phyloP scores from a whole-genome alignment of 2,113 vertebrate species.

The Arothron firmamentum region DNA sequence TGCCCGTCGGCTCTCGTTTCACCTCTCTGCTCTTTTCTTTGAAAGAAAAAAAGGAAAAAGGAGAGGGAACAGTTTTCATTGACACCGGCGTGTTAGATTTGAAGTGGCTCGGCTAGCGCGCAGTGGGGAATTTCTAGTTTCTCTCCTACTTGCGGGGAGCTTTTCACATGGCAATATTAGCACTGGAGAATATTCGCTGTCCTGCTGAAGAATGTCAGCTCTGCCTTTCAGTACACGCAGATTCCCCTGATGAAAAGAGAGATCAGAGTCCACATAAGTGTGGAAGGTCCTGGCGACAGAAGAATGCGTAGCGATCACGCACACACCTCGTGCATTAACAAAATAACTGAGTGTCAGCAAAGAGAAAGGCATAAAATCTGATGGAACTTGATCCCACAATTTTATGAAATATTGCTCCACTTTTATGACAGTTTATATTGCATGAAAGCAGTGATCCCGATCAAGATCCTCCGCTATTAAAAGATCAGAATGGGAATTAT shows the following conservation, averaged over 20 bases:
- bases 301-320: neutral
- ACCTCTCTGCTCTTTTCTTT: constrained; percentile 25
- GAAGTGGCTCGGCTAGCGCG: constrained; percentile 64
- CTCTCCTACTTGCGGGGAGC: constrained; percentile 71
- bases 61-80: constrained; percentile 43
- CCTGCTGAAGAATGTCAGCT: constrained; percentile 56
- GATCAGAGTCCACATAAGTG: constrained; percentile 2
- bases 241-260: constrained; percentile 24
- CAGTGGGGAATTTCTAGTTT: constrained; percentile 76
- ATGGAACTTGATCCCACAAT: constrained; percentile 40
- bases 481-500: constrained; percentile 60
- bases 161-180: constrained; percentile 74
- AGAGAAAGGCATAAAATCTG: neutral
- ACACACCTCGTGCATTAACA: too few species aligned
- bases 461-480: constrained; percentile 42
- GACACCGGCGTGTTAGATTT: constrained; percentile 71
- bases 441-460: constrained; percentile 36
- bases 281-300: neutral
- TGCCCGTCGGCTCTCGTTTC: constrained; percentile 53
- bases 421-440: constrained; percentile 55
- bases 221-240: constrained; percentile 26
- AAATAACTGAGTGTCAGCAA: too few species aligned
- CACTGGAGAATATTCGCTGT: constrained; percentile 56
- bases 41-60: constrained; percentile 35
- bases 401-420: constrained; percentile 60